Evolutionary conservation across 1,140 invertebrate genomes (phyloP).

Genomic region (Dolichoris vasculosae): DNA sequence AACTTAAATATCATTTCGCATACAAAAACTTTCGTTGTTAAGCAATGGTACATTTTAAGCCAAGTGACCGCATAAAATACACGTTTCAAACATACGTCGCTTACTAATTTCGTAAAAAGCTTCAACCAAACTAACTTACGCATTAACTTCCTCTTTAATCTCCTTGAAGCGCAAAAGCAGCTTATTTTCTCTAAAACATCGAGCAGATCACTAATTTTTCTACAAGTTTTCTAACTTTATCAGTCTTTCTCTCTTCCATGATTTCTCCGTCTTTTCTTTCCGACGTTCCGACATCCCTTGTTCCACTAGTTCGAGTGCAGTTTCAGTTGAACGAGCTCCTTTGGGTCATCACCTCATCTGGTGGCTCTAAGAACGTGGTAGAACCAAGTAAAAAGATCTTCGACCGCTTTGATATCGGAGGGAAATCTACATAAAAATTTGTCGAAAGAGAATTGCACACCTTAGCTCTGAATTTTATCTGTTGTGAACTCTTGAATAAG

Average conservation of each 20-base stretch:
- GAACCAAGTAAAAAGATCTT: constrained; percentile 2
- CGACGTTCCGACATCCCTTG: background rate
- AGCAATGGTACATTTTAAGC: background rate
- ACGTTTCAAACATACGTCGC: background rate
- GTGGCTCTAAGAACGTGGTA: background rate
- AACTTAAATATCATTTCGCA: too few species aligned
- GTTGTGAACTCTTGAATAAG: constrained; percentile 34
- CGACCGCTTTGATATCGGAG: constrained; percentile 30
- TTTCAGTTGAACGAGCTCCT: constrained; percentile 29
- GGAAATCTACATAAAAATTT: constrained; percentile 52
- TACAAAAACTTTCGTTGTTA: background rate
- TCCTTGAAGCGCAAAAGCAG: background rate
- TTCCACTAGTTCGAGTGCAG: background rate
- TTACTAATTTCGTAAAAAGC: constrained; percentile 4
- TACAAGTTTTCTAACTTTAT: background rate
- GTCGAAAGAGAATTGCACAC: constrained; percentile 25
- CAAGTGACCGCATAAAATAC: background rate
- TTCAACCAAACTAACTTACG: background rate
- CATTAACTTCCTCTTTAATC: constrained; percentile 6
- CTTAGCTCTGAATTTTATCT: constrained; percentile 43
- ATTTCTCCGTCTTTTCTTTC: background rate
- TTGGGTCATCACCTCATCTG: background rate
- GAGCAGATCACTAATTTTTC: constrained; percentile 34
- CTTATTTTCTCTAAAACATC: constrained; percentile 17
- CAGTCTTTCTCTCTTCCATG: background rate